A percentile compares a stretch with the other conserved stretches of the same genome.
These are phyloP conservation scores for Myocastor coypus DNA, from an alignment of 2,113 vertebrate species.

Conservation along the genomic window DNA sequence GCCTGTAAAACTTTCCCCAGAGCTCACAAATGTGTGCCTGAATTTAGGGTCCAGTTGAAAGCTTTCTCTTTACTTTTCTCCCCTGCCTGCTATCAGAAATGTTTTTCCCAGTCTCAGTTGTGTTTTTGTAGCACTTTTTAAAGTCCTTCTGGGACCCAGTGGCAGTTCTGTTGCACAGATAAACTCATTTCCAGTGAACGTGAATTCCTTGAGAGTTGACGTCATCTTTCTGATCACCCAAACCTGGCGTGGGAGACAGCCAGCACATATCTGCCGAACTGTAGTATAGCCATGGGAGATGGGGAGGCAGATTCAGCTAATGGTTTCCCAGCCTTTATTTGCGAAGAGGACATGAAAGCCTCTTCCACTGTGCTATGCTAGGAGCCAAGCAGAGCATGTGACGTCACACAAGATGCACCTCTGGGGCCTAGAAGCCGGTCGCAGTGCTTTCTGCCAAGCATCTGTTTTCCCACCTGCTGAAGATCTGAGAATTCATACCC, in stretches of 20 bases:
- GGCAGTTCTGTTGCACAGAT: background rate
- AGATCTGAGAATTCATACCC: constrained; percentile 34
- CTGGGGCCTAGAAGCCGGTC: constrained; percentile 7
- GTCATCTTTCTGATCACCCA: constrained; percentile 18
- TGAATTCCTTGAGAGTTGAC: constrained; percentile 46
- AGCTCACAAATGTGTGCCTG: background rate
- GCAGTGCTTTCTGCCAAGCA: background rate
- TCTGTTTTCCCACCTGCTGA: constrained; percentile 47
- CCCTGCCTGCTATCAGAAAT: background rate
- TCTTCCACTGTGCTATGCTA: constrained; percentile 20
- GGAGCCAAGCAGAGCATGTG: background rate
- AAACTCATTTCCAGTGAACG: constrained; percentile 32
- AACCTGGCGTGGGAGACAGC: constrained; percentile 25
- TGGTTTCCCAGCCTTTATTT: constrained; percentile 41
- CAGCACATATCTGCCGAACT: constrained; percentile 61
- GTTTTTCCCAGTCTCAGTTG: constrained; percentile 7
- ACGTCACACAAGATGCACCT: background rate
- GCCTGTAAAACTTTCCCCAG: background rate
- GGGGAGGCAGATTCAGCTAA: constrained; percentile 45
- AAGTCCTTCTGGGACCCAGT: background rate
- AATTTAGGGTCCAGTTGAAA: background rate
- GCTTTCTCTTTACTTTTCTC: background rate
- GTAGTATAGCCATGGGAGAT: constrained; percentile 35
- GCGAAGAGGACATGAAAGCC: constrained; percentile 29
- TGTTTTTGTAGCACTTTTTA: background rate